phyloP scores from a whole-genome alignment of 2,797 vertebrate species.

The Darevskia nairensis region DNA sequence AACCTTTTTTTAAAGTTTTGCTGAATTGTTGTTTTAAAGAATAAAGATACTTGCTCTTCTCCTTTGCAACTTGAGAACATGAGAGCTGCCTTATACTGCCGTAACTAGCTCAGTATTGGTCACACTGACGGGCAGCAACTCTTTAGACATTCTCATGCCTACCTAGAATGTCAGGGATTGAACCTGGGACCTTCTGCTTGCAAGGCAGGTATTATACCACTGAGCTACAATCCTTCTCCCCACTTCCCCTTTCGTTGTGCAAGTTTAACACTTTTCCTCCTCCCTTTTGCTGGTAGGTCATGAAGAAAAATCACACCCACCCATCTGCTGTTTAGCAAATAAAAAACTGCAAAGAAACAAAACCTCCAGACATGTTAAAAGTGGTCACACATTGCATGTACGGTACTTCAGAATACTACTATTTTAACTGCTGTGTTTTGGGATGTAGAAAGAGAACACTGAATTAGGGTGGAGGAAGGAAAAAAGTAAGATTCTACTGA shows the following conservation, averaged over 20 bases:
- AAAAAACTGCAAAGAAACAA: too few relatives aligned
- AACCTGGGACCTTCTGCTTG: too few relatives aligned
- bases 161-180: too few relatives aligned
- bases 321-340: background rate
- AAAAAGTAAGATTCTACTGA: conserved; percentile 34
- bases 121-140: too few relatives aligned
- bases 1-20: too few relatives aligned
- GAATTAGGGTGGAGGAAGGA: background rate
- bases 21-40: background rate
- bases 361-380: background rate
- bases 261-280: background rate
- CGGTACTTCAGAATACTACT: background rate
- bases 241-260: too few relatives aligned
- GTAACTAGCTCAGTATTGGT: too few relatives aligned
- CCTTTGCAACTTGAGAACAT: background rate
- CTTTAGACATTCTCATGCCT: too few relatives aligned
- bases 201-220: too few relatives aligned
- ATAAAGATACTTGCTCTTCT: background rate
- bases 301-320: background rate
- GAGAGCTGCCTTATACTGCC: too few relatives aligned
- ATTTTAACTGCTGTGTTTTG: background rate
- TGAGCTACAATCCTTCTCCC: too few relatives aligned
- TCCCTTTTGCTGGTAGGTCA: background rate
- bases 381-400: background rate
- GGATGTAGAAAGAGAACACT: background rate